Percentiles rank a stretch among this genome's conserved stretches.
Evolutionary conservation across 2,888 invertebrate genomes (phyloP).

Genomic region (Drosophila rubida): DNA sequence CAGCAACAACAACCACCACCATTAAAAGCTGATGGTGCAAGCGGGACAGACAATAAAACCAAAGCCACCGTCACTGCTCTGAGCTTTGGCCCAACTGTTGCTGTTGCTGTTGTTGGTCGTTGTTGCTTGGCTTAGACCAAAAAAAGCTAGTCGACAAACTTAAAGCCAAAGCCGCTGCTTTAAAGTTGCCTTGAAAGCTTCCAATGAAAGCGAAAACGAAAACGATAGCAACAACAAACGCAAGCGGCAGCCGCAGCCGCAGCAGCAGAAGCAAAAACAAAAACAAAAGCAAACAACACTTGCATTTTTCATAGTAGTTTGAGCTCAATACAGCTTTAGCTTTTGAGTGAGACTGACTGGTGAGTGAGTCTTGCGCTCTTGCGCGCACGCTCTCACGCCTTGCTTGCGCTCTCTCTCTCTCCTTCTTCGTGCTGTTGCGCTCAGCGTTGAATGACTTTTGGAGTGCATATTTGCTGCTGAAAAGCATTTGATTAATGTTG

Average conservation of each 20-base stretch:
- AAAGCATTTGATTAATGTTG: slow-evolving; percentile 72
- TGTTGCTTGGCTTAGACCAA: slow-evolving; percentile 30
- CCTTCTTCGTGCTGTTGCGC: neutral
- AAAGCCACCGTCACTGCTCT: slow-evolving; percentile 29
- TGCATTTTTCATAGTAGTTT: slow-evolving; percentile 69
- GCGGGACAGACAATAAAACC: slow-evolving; percentile 51
- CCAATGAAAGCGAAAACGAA: slow-evolving; percentile 80
- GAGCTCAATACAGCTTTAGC: slow-evolving; percentile 14
- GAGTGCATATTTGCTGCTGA: slow-evolving; percentile 52
- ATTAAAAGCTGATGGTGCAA: slow-evolving; percentile 65
- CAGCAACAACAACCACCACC: slow-evolving; percentile 30
- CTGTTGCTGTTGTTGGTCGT: slow-evolving; percentile 11
- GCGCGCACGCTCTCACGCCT: slow-evolving; percentile 1
- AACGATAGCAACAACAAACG: slow-evolving; percentile 27
- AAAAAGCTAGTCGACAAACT: slow-evolving; percentile 49
- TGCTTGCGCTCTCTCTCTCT: neutral
- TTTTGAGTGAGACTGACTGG: slow-evolving; percentile 44
- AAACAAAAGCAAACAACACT: slow-evolving; percentile 59
- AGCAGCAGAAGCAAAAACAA: slow-evolving; percentile 5
- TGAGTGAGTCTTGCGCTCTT: slow-evolving; percentile 37
- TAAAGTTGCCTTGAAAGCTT: slow-evolving; percentile 75
- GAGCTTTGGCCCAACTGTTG: slow-evolving; percentile 68
- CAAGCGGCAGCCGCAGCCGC: slow-evolving; percentile 1
- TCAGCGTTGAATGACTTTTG: slow-evolving; percentile 69
- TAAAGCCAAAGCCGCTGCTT: slow-evolving; percentile 41